Conservation (phyloP, 2,888 invertebrate genomes). For the Diadegma fenestrale region DNA sequence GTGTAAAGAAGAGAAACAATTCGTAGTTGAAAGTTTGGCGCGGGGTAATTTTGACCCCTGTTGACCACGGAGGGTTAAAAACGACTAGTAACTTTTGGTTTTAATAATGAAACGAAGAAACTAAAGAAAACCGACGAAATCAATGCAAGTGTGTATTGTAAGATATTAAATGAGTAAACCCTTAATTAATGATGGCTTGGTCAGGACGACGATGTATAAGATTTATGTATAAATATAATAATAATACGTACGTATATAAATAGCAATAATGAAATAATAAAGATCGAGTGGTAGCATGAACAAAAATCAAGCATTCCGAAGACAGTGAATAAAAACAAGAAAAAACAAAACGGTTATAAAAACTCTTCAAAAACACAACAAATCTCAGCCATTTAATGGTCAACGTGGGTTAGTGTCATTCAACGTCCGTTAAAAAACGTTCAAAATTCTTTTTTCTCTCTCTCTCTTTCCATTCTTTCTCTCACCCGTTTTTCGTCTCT, state of each 20-base stretch:
- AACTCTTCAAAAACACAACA: conserved; percentile 84
- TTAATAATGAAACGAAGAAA: conserved; percentile 36
- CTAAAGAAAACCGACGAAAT: conserved; percentile 28
- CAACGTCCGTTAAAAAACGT: conserved; percentile 69
- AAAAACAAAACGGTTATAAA: conserved; percentile 80
- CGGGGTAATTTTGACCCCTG: too few species aligned
- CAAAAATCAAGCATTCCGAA: conserved; percentile 81
- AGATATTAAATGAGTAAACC: conserved; percentile 75
- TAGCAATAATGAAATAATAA: conserved; percentile 56
- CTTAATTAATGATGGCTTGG: conserved; percentile 65
- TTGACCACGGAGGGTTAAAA: too few species aligned
- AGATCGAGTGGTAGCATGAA: conserved; percentile 71
- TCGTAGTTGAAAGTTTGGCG: too few species aligned
- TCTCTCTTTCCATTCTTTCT: conserved; percentile 41
- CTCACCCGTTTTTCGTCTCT: conserved; percentile 60
- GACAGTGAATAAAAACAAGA: conserved; percentile 78
- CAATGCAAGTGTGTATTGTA: conserved; percentile 58
- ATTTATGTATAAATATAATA: conserved; percentile 18
- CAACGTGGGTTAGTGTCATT: conserved; percentile 80
- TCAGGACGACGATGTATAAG: conserved; percentile 28
- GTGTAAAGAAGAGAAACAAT: too few species aligned
- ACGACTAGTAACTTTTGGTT: too few species aligned
- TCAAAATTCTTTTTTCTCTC: conserved; percentile 65
- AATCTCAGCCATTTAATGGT: conserved; percentile 82
- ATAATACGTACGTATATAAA: conserved; percentile 8